These are phyloP conservation scores for Sesamia inferens DNA, from an alignment of 2,888 invertebrate species.

Conservation along the genomic window DNA sequence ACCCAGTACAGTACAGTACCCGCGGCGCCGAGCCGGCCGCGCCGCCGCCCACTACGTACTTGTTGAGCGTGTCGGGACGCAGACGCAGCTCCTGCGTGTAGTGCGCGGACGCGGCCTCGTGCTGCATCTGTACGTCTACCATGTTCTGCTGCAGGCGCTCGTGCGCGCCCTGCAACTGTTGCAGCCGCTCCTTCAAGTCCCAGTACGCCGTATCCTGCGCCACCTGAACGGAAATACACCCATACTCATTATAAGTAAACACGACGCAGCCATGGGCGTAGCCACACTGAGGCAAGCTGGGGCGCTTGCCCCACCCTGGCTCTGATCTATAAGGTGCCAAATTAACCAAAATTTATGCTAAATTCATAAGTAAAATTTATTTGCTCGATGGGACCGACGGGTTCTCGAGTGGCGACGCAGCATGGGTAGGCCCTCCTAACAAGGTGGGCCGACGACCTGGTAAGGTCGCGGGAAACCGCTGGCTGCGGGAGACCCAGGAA, in stretches of 20 bases:
- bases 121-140: constrained; percentile 85
- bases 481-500: too few relatives aligned
- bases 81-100: constrained; percentile 81
- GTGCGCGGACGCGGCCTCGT: constrained; percentile 80
- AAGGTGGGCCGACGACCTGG: too few relatives aligned
- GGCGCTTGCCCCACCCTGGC: too few relatives aligned
- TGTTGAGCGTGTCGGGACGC: constrained; percentile 82
- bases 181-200: constrained; percentile 81
- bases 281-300: too few relatives aligned
- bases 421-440: too few relatives aligned
- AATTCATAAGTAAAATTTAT: too few relatives aligned
- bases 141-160: constrained; percentile 84
- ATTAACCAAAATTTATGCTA: too few relatives aligned
- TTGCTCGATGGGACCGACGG: too few relatives aligned
- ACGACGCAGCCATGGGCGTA: too few relatives aligned
- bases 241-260: neutral
- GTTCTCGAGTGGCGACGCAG: too few relatives aligned
- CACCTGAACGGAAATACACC: constrained; percentile 70
- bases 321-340: too few relatives aligned
- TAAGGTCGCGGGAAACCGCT: too few relatives aligned
- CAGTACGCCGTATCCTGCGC: constrained; percentile 84
- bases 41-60: constrained; percentile 61
- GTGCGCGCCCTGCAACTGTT: constrained; percentile 77
- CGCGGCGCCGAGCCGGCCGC: neutral
- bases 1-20: neutral